A percentile compares a stretch with the other conserved stretches of the same genome.
Conservation (phyloP, 2,888 invertebrate species). For the Drosophila antonietae region DNA sequence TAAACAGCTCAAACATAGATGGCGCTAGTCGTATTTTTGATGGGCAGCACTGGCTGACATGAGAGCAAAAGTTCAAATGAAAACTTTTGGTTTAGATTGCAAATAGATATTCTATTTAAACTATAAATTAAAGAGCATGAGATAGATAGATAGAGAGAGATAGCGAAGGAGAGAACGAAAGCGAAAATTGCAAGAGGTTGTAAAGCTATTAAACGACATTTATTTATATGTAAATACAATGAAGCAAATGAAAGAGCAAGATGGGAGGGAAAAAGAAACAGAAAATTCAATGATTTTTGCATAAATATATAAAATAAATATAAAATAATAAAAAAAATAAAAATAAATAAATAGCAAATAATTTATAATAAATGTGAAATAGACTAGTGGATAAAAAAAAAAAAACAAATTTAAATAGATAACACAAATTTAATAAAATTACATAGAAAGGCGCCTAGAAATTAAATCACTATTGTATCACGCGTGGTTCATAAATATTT, state of each 20-base stretch:
- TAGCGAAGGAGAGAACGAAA: not conserved
- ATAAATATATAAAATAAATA: too few relatives aligned
- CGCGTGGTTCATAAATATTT: not conserved
- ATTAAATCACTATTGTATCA: too few relatives aligned
- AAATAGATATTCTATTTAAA: not conserved
- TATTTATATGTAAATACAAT: too few relatives aligned
- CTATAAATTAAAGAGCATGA: not conserved
- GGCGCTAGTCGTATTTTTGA: not conserved
- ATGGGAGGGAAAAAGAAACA: not conserved
- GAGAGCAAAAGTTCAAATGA: not conserved
- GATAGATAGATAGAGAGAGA: not conserved
- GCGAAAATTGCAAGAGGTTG: not conserved
- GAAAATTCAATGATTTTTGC: too few relatives aligned
- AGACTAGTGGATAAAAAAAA: too few relatives aligned
- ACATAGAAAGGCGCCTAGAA: too few relatives aligned
- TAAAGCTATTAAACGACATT: too few relatives aligned
- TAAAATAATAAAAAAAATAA: not conserved
- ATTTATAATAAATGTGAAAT: too few relatives aligned
- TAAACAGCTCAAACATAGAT: not conserved
- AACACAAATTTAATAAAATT: not conserved
- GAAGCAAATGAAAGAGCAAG: too few relatives aligned
- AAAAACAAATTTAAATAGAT: too few relatives aligned
- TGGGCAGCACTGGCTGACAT: conserved; percentile 23
- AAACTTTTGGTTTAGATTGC: not conserved
- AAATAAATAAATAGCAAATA: not conserved